Conservation (phyloP, 1,140 invertebrate species). For the Lepidurus arcticus region DNA sequence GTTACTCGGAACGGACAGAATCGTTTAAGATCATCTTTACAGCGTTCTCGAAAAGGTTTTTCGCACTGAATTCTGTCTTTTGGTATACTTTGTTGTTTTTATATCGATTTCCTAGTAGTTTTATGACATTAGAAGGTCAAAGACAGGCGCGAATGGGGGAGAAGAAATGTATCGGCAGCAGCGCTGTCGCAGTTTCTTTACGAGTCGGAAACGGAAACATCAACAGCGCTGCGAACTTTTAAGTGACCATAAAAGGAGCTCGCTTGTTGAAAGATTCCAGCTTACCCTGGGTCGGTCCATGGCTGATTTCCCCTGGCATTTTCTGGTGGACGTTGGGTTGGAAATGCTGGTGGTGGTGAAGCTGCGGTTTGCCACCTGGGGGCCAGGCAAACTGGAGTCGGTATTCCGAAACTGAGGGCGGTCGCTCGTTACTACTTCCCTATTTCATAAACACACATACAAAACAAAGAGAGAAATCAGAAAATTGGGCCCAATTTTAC, state of each 20-base stretch:
- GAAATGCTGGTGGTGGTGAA: not conserved
- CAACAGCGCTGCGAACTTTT: not conserved
- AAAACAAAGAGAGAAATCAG: not conserved
- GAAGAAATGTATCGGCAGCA: not conserved
- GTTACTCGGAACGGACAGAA: too few relatives aligned
- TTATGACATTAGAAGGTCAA: too few relatives aligned
- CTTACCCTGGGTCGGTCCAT: conserved; percentile 12
- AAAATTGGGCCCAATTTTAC: not conserved
- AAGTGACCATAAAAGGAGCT: not conserved
- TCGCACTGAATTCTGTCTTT: too few relatives aligned
- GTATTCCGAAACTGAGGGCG: conserved; percentile 57
- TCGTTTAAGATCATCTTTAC: too few relatives aligned
- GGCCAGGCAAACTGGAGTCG: conserved; percentile 82
- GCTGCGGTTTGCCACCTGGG: conserved; percentile 6
- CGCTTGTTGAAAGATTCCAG: not conserved
- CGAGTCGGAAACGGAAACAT: not conserved
- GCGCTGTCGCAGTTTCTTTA: not conserved
- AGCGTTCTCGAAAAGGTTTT: too few relatives aligned
- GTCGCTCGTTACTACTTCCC: conserved; percentile 18
- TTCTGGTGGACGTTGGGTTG: not conserved
- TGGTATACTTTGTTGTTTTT: too few relatives aligned
- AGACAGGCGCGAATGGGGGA: too few relatives aligned
- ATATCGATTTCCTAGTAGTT: too few relatives aligned
- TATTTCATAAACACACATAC: not conserved
- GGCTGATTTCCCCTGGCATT: conserved; percentile 10